Evolutionary conservation across 2,113 vertebrate species (phyloP), one percentile per base, ranked within the genome.

Genomic region (Lasiurus cinereus): DNA sequence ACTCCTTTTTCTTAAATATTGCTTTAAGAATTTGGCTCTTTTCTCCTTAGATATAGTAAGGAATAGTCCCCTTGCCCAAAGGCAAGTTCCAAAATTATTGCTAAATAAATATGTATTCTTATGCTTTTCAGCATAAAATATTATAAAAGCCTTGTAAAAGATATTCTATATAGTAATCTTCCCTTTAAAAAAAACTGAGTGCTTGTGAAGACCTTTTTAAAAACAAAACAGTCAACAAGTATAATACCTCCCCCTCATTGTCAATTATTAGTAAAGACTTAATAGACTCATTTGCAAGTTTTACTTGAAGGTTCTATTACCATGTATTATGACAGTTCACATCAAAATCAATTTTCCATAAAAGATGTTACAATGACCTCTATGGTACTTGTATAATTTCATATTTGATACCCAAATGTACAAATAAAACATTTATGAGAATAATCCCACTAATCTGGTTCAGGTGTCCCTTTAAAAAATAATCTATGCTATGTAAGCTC

Each of bases 351-450:
- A 96, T 96, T 98, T 97, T 96, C 97, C 96, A 97, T 98, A 95
- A 98, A 98, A 98, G 98, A 97, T 97, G 97, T 98, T 98, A 98
- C 97, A 98, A 96, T 98, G 98, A 98, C 97, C 98, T 97, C 98
- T 97, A 96, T 73, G 96, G 96, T 98, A 97, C 93, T 98, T 93
- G 90, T 90, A 97, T 97, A 91, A 97, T 97, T 98, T 97, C 96
- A 97, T 96, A 98, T 96, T 96, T 97, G 97, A 98, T 98, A 98
- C 95, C 92, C 97, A 98, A 98, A 96, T 97, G 96, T 96, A 98
- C 97, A 98, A 97, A 98, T 97, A 98, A 98, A 97, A 98, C 93
- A 86, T 98, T 98, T 98, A 98, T 97, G 98, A 98, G 97, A 98
- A 97, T 97, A 96, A 98, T 97, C 95, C 96, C 97, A 90, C 94